Conservation (phyloP, 2,113 vertebrate species). For the Atractosteus spatula region DNA sequence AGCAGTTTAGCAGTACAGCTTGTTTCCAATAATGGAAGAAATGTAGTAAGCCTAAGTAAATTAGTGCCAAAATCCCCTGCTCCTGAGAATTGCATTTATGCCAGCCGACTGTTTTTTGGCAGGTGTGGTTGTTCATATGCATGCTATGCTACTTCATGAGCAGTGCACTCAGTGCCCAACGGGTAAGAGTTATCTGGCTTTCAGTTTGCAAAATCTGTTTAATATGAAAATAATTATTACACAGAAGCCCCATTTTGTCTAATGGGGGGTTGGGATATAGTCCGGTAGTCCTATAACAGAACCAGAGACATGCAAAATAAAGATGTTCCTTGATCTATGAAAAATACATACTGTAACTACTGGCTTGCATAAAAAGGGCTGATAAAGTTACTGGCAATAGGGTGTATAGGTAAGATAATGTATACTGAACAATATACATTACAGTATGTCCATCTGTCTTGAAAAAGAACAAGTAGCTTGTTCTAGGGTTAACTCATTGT, state of each 20-base stretch:
- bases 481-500: conserved; percentile 5
- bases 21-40: conserved; percentile 30
- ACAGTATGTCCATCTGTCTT: neutral
- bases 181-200: conserved; percentile 51
- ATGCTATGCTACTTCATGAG: conserved; percentile 11
- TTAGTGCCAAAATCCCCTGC: conserved; percentile 46
- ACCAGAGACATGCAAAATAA: no score
- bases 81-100: conserved; percentile 27
- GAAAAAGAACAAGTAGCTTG: neutral
- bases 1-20: conserved; percentile 23
- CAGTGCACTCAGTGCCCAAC: conserved; percentile 49
- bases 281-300: conserved; percentile 8
- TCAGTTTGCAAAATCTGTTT: conserved; percentile 30
- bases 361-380: no score
- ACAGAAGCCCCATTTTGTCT: conserved; percentile 59
- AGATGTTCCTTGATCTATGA: no score
- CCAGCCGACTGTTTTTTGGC: conserved; percentile 51
- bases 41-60: conserved; percentile 45
- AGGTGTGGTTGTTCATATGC: conserved; percentile 33
- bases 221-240: conserved; percentile 60
- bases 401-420: no score
- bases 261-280: conserved; percentile 45
- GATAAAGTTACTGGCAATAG: neutral
- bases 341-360: neutral
- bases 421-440: no score